phyloP scores from a whole-genome alignment of 2,888 invertebrate genomes.

The Amphipoea oculea region DNA sequence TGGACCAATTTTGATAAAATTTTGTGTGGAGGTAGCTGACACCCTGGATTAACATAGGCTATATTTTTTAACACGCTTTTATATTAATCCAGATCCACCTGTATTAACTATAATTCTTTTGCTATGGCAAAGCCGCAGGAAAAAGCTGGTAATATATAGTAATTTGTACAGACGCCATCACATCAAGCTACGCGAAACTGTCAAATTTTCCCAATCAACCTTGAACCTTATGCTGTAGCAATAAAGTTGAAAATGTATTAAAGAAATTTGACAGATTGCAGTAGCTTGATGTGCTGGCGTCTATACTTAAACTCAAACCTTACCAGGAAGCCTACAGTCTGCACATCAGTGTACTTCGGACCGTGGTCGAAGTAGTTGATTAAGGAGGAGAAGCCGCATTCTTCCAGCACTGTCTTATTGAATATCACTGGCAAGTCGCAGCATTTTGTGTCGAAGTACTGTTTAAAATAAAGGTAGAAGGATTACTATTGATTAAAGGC shows the following conservation, averaged over 20 bases:
- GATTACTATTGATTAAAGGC: neutral
- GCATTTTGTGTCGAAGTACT: conserved; percentile 84
- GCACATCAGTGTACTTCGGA: conserved; percentile 53
- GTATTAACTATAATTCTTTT: no score
- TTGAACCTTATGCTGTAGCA: no score
- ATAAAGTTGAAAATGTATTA: no score
- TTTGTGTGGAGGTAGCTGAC: no score
- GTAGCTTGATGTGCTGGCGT: no score
- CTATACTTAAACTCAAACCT: neutral
- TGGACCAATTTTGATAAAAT: no score
- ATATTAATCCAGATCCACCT: no score
- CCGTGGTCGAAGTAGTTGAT: conserved; percentile 75
- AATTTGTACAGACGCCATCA: neutral
- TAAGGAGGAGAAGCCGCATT: conserved; percentile 78
- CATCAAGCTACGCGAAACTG: no score
- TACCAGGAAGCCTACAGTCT: conserved; percentile 26
- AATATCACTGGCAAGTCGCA: conserved; percentile 82
- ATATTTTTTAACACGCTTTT: no score
- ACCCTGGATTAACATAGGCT: no score
- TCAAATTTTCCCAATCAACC: no score
- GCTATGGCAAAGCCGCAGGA: neutral
- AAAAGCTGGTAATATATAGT: neutral
- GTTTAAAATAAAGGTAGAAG: conserved; percentile 26
- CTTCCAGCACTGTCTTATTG: conserved; percentile 68
- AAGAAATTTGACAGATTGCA: no score